Conservation (phyloP, 2,888 invertebrate genomes). For the Tipula lateralis region DNA sequence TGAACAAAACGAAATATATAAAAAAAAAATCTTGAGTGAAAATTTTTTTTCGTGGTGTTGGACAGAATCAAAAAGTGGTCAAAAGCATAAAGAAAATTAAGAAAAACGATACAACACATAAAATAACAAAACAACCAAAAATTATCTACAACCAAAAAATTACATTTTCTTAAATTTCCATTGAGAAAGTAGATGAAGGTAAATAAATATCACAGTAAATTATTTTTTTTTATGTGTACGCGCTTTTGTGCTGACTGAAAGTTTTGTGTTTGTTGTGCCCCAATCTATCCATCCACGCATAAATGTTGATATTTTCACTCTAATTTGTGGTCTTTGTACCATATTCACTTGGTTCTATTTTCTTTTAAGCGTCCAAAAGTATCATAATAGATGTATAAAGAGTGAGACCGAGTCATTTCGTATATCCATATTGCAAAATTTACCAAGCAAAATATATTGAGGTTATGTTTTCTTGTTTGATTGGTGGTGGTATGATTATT, state of each 20-base stretch:
- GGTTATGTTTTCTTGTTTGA: not conserved
- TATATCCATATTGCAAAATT: not conserved
- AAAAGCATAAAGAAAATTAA: not conserved
- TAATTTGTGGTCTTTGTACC: not conserved
- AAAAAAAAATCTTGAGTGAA: not conserved
- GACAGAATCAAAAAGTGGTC: constrained; percentile 5
- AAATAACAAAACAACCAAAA: not conserved
- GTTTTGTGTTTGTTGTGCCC: not conserved
- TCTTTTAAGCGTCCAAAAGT: not conserved
- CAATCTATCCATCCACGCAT: not conserved
- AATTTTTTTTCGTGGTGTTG: constrained; percentile 9
- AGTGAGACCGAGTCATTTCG: not conserved
- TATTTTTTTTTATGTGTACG: not conserved
- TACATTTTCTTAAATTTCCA: not conserved
- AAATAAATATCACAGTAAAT: not conserved
- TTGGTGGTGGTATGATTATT: not conserved
- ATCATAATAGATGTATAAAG: not conserved
- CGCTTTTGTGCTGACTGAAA: not conserved
- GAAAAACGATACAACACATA: not conserved
- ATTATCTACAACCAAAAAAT: not conserved
- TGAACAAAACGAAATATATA: not conserved
- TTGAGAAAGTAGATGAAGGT: constrained; percentile 11
- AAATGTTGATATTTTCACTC: not conserved
- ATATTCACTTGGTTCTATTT: not conserved
- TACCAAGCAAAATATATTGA: not conserved